Percentiles rank a stretch among this genome's conserved stretches.
phyloP scores from a whole-genome alignment of 2,113 vertebrate genomes.

The Bucco capensis region DNA sequence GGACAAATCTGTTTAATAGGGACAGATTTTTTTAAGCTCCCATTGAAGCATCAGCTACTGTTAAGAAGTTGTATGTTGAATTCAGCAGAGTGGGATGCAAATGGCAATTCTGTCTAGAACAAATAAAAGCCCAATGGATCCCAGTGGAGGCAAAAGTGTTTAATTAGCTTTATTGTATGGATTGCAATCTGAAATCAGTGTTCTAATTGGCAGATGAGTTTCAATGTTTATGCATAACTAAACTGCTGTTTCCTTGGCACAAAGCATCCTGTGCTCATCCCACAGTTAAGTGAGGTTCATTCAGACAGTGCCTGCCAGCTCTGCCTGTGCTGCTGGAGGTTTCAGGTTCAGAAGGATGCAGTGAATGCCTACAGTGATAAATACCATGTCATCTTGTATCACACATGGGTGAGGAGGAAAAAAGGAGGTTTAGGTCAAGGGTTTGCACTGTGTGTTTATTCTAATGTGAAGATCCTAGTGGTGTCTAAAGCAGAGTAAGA shows the following conservation, averaged over 20 bases:
- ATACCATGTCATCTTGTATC: background rate
- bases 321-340: background rate
- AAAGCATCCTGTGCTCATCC: background rate
- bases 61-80: background rate
- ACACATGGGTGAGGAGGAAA: background rate
- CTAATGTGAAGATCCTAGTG: background rate
- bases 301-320: background rate
- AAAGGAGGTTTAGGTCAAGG: background rate
- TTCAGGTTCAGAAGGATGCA: background rate
- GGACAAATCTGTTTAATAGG: background rate
- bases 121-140: background rate
- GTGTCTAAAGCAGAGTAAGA: background rate
- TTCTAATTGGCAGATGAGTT: background rate
- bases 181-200: background rate
- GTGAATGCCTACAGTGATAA: background rate
- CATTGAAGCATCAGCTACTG: background rate
- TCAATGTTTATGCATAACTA: background rate
- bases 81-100: background rate
- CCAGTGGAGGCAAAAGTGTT: background rate
- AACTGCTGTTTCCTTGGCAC: background rate
- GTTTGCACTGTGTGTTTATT: background rate
- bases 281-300: background rate
- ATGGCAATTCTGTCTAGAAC: background rate
- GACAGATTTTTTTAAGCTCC: background rate
- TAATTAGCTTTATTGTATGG: slow-evolving; percentile 2